Base-by-base conservation (phyloP, 1,140 invertebrate genomes). In the Chrysoperla carnea region DNA sequence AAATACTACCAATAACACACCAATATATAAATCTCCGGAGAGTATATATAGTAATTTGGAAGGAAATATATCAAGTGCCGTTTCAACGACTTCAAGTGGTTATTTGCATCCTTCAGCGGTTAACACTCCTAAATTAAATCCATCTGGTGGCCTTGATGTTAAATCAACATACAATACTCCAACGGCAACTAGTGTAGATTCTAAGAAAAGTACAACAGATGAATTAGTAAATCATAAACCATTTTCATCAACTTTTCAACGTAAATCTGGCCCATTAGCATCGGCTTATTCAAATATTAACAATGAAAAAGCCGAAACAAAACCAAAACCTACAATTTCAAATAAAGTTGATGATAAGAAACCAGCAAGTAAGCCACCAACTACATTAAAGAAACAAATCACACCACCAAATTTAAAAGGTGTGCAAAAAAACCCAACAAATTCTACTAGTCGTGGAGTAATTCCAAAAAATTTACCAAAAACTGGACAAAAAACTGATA, bases 81-180 rank as follows among this genome's bases (percentile, higher is more conserved):
- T 67, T 47, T 77, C 76, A 0, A 79, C 70, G 0, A 76, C 74
- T 0, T 78, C 75, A 36, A 79, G 76, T 38, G 78, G 78, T 1
- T 84, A 84, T 54, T 64, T 84, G 36, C 70, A 75, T 50, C 78
- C 81, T 1, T 73, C 78, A 6, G 70, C 73, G 6, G 61, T 79
- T 1, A 81, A 79, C 51, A 62, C 70, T 23, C 75, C 74, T 2
- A 67, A 68, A 7, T 66, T 54, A 44, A 50, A 50, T 39, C 31
- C 36, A 42, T 14, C 33, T 31, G 27, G 42, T 28, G 36, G 12
- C 37, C 23, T 29, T 36, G n/a, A 31, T 41, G 31, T 41, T 48
- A 29, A 38, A 33, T 17, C 37, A 38, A 40, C 36, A 38, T 48
- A 42, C 42, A 41, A 41, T 8, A 39, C 40, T 11, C 36, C 42